phyloP scores from a whole-genome alignment of 2,113 vertebrate species.

The Eira barbara region DNA sequence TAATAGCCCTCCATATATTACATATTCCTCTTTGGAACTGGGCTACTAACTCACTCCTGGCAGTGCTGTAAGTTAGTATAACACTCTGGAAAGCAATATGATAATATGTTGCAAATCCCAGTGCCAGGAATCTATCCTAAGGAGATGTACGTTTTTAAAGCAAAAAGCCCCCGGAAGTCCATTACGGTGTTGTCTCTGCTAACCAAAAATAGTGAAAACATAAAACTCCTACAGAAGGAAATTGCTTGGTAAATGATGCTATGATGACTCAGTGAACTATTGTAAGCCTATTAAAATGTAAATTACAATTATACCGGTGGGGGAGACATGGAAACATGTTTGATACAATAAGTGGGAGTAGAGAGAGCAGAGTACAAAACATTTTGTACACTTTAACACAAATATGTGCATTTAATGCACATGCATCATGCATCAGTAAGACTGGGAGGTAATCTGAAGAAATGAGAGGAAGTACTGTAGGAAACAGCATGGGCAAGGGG shows the following conservation, averaged over 20 bases:
- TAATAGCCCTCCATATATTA: neutral
- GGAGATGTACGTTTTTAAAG: neutral
- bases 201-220: neutral
- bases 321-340: neutral
- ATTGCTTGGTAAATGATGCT: slow-evolving; percentile 3
- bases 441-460: neutral
- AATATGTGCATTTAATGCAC: neutral
- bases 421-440: neutral
- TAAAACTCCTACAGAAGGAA: neutral
- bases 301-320: neutral
- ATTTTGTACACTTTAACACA: neutral
- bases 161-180: neutral
- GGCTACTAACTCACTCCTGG: neutral
- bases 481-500: neutral
- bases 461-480: neutral
- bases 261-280: neutral
- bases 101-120: neutral
- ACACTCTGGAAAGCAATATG: neutral
- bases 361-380: neutral
- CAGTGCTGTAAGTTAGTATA: neutral
- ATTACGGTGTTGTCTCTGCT: neutral
- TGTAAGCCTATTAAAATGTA: slow-evolving; percentile 36
- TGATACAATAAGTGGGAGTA: neutral
- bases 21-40: neutral
- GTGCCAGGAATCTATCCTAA: neutral